Evolutionary conservation across 2,113 vertebrate species (phyloP).

Genomic region (Istiophorus platypterus): DNA sequence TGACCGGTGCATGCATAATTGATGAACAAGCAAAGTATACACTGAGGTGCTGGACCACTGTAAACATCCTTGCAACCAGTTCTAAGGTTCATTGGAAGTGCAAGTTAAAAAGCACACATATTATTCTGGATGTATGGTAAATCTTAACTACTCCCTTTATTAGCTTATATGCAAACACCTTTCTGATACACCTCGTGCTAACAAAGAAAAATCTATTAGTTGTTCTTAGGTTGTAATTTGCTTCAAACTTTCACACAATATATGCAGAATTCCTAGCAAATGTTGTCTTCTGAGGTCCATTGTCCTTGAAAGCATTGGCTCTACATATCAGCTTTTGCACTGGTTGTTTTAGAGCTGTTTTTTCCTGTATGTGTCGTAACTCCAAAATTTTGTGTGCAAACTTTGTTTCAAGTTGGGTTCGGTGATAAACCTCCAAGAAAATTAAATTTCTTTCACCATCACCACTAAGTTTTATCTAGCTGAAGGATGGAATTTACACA

Average conservation of each 20-base stretch:
- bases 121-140: not conserved
- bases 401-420: too few relatives aligned
- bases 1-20: conserved; percentile 4
- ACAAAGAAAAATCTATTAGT: not conserved
- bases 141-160: not conserved
- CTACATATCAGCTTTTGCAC: too few relatives aligned
- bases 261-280: too few relatives aligned
- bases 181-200: not conserved
- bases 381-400: too few relatives aligned
- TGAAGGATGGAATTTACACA: not conserved
- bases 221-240: not conserved
- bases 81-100: conserved; percentile 30
- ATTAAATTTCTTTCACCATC: too few relatives aligned
- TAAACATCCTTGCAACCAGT: conserved; percentile 28
- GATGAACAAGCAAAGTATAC: conserved; percentile 26
- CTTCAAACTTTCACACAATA: too few relatives aligned
- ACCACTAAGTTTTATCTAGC: not conserved
- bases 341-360: too few relatives aligned
- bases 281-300: too few relatives aligned
- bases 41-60: conserved; percentile 17
- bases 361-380: too few relatives aligned
- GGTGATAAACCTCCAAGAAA: too few relatives aligned
- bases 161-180: not conserved
- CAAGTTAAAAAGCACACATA: not conserved
- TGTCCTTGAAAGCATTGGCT: too few relatives aligned